Percentiles rank a stretch among this genome's conserved stretches.
Evolutionary conservation across 2,797 vertebrate genomes (phyloP).

Genomic region (Clarias platycephalus): DNA sequence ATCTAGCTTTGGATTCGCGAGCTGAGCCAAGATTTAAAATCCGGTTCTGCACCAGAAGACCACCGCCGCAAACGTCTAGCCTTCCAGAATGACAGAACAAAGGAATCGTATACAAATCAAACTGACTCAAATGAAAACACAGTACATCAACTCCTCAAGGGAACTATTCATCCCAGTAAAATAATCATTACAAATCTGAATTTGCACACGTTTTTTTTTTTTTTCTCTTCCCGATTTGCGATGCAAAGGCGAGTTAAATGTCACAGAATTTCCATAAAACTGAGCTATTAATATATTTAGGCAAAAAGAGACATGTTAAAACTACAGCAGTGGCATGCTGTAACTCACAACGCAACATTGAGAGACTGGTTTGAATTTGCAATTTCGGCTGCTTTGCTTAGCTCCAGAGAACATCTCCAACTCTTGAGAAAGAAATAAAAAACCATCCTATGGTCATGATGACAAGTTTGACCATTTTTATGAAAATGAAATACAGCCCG

Average conservation of each 20-base stretch:
- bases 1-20: constrained; percentile 10
- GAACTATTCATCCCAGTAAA: background rate
- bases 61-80: constrained; percentile 23
- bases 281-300: background rate
- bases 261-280: constrained; percentile 8
- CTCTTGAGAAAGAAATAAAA: constrained; percentile 31
- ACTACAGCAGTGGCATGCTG: constrained; percentile 14
- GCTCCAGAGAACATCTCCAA: constrained; percentile 42
- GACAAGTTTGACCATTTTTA: constrained; percentile 48
- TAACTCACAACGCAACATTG: background rate
- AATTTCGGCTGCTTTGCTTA: constrained; percentile 38
- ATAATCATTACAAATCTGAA: background rate
- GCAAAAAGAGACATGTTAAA: constrained; percentile 16
- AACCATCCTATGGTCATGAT: constrained; percentile 12
- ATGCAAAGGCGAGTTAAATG: background rate
- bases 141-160: background rate
- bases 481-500: constrained; percentile 38
- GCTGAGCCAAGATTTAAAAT: constrained; percentile 26
- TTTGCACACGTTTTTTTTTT: background rate
- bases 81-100: constrained; percentile 23
- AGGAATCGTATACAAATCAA: background rate
- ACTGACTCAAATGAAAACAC: background rate
- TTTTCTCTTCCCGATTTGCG: background rate
- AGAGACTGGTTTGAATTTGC: constrained; percentile 45
- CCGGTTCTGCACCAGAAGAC: constrained; percentile 44